Evolutionary conservation across 1,140 invertebrate genomes (phyloP), one percentile per base, ranked within the genome.

Genomic region (Aphaenogaster rudis): DNA sequence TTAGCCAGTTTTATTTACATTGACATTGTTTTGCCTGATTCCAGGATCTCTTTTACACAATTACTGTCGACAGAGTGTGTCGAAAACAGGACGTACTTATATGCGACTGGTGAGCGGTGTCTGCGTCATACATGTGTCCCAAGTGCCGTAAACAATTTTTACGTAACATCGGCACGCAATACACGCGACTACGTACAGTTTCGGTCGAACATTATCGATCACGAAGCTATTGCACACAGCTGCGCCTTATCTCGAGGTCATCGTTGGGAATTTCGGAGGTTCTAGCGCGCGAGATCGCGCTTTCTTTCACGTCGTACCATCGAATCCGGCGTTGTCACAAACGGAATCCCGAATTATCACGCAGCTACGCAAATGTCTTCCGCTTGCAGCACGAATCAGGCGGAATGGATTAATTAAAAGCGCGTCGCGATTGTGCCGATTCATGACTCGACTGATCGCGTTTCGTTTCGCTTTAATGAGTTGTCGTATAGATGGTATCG

Each of bases 121-220:
- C 71, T 63, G 21, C 59, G 48, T 86, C 61, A 67, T 48, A 54
- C 61, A 67, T 48, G 45, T 45, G 54, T 54, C 13, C 42, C 21
- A 54, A 86, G 82, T 52, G 52, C 5, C 11, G 54, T 86, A 86
- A 86, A 79, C 82, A 86, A 86, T 86, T 86, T 86, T 86, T 86
- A 86, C 74, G 48, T 86, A 86, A 86, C 76, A 13, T 28, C 13
- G 17, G 67, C 80, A 61, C 42, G 69, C 57, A 28, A 82, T 74
- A 13, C 52, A 59, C 17, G 42, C 17, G 28, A 76, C 15, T 17
- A 42, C n/a, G 1, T 80, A 57, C 71, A 45, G 42, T 57, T 84
- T 84, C 45, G 69, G 42, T 76, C 52, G 28, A 28, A 28, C 57
- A 76, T 82, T 61, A 74, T 71, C 15, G 15, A 81, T 81, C 36